Conservation (phyloP, 2,113 vertebrate genomes). For the Anoura caudifer region DNA sequence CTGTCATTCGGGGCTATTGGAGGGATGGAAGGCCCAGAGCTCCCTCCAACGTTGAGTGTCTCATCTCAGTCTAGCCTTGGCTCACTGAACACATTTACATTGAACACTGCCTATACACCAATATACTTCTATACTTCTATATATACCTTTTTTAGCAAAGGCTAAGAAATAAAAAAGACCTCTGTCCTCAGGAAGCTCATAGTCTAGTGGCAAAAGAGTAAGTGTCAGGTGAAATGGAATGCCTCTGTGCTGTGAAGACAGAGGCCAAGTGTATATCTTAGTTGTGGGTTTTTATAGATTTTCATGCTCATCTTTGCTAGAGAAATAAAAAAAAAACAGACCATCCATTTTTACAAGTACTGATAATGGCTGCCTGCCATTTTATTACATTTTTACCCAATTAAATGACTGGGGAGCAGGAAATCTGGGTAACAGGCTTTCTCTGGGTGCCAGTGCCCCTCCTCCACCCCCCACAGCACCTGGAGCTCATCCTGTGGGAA, state of each 20-base stretch:
- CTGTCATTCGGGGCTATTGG: rapidly evolving
- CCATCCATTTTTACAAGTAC: neutral
- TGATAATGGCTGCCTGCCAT: neutral
- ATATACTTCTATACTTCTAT: no score
- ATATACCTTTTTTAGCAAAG: no score
- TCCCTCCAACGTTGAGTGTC: no score
- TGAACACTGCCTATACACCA: neutral
- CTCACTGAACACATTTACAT: neutral
- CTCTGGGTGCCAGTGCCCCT: rapidly evolving
- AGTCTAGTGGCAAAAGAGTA: neutral
- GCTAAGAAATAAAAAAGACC: neutral
- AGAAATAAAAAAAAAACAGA: neutral
- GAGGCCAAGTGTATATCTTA: neutral
- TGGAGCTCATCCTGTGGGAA: neutral
- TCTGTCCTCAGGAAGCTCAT: neutral
- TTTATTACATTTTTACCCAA: neutral
- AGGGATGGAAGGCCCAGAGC: neutral
- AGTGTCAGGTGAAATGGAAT: neutral
- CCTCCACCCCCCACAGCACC: rapidly evolving
- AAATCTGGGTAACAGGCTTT: neutral
- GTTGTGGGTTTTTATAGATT: neutral
- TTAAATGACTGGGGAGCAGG: neutral
- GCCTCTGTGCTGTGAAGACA: neutral
- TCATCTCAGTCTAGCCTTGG: neutral
- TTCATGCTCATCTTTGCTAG: neutral